A percentile compares a stretch with the other conserved stretches of the same genome.
phyloP scores from a whole-genome alignment of 2,888 invertebrate genomes.

The Brenthis ino region DNA sequence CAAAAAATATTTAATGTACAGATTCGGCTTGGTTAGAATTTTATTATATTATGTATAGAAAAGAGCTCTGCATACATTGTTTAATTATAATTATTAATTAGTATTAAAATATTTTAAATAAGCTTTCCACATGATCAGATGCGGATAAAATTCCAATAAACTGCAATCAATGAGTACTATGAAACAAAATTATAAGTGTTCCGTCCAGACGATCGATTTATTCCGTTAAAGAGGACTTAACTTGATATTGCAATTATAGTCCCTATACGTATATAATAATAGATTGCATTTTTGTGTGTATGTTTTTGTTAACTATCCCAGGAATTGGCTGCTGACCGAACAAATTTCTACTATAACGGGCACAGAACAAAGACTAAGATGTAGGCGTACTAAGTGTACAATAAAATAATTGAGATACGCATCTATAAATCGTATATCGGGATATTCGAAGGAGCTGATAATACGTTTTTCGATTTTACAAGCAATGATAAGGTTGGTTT shows the following conservation, averaged over 20 bases:
- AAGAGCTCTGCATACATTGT: too few species aligned
- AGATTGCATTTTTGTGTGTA: slow-evolving; percentile 28
- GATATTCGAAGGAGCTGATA: slow-evolving; percentile 47
- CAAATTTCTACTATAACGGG: slow-evolving; percentile 45
- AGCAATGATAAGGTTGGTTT: too few species aligned
- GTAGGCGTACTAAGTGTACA: slow-evolving; percentile 54
- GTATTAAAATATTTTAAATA: neutral
- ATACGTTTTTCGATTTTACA: neutral
- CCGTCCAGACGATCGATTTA: slow-evolving; percentile 37
- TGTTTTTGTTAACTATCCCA: slow-evolving; percentile 24
- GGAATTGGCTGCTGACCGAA: slow-evolving; percentile 35
- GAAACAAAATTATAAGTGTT: slow-evolving; percentile 28
- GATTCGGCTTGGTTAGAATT: too few species aligned
- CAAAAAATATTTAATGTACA: too few species aligned
- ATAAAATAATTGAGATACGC: slow-evolving; percentile 60
- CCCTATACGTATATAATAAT: slow-evolving; percentile 8
- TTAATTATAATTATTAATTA: too few species aligned
- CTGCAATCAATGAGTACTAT: slow-evolving; percentile 27
- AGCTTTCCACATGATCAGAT: slow-evolving; percentile 15
- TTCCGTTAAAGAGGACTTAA: slow-evolving; percentile 27
- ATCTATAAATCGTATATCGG: slow-evolving; percentile 44
- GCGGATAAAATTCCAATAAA: slow-evolving; percentile 26
- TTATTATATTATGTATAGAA: too few species aligned
- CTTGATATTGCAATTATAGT: slow-evolving; percentile 17
- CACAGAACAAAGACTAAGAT: slow-evolving; percentile 47